Evolutionary conservation across 2,888 invertebrate species (phyloP), one percentile per base, ranked within the genome.

Genomic region (Lepidonotus clava): DNA sequence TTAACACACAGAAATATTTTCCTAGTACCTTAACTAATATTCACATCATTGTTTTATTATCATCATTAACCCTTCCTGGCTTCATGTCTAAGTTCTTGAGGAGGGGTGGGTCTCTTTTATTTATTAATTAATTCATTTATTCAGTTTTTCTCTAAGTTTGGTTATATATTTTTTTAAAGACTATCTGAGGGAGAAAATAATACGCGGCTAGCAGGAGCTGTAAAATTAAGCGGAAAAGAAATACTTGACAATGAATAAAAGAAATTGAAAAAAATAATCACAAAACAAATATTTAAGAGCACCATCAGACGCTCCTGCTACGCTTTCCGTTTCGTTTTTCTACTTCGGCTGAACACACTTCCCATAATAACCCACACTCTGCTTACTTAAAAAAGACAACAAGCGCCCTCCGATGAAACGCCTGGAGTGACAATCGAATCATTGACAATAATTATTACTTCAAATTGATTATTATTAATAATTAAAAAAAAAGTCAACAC

Each of bases 271-370:
- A 46, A 46, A 46, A 46, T 6, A 46, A 46, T 11, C 24, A 61
- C 24, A 61, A 11, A 11, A 28, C 28, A 61, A 61, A 61, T 28
- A 28, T 28, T 61, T 61, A 61, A 61, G 61, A 61, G 61, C 61
- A 61, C 61, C 61, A 61, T 61, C 24, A 32, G 61, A 14, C 24
- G 61, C 61, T 61, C 61, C 61, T 61, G 61, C 61, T 61, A 61
- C 11, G 61, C 61, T 24, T 5, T 11, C 61, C 28, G 28, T 61
- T 28, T 11, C 28, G 24, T 46, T 61, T 32, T 61, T 24, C 18
- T 6, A 6, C 46, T 28, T 61, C 61, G 11, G 11, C 24, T 61
- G 61, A 61, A 61, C 61, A 61, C 61, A 61, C 61, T 61, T 61
- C 61, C n/a, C 24, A 32, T 32, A 46, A 46, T 61, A n/a, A 11